Evolutionary conservation across 2,888 invertebrate species (phyloP), one percentile per base, ranked within the genome.

Genomic region (Caenorhabditis sp.): DNA sequence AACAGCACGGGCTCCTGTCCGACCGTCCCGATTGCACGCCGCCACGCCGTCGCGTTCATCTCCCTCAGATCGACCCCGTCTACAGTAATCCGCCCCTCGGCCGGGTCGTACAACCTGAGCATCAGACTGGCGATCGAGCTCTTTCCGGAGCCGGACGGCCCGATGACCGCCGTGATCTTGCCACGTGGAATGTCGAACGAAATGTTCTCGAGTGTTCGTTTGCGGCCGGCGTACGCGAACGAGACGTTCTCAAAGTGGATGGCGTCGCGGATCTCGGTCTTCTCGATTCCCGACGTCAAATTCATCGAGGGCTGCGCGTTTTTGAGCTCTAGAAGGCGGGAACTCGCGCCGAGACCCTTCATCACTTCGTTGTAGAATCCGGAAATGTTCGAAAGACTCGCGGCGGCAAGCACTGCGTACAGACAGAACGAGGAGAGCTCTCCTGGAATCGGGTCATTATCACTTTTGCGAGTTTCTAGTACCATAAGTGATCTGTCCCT

Each of bases 1-100:
- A 98, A 98, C 41, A 98, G 91, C n/a, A 94, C 92, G 0, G 97
- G 97, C 89, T 98, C 97, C 93, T 95, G 95, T 89, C 94, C 94
- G 46, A 97, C 97, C 75, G 93, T 93, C 20, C 96, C 95, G 79
- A 96, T 94, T 24, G 68, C 55, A 30, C 94, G 93, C 75, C 92
- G 92, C 77, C 95, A 92, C 0, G 43, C 46, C 6, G 68, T 56
- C 0, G 95, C 94, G 90, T 95, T 94, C 66, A 96, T 88, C 0
- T 92, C 91, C 81, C 90, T 92, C 8, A 96, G 91, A 90, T 95
- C 92, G 0, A 92, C 89, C 7, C 93, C 93, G 89, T 97, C 96
- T 26, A 97, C 89, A 56, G 92, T 89, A 53, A 96, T 82, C 11
- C 82, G 70, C 11, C 90, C 90, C 68, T 81, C 27, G 3, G 91